These are phyloP conservation scores for Sceloporus undulatus DNA, from an alignment of 2,113 vertebrate species.

Conservation along the genomic window DNA sequence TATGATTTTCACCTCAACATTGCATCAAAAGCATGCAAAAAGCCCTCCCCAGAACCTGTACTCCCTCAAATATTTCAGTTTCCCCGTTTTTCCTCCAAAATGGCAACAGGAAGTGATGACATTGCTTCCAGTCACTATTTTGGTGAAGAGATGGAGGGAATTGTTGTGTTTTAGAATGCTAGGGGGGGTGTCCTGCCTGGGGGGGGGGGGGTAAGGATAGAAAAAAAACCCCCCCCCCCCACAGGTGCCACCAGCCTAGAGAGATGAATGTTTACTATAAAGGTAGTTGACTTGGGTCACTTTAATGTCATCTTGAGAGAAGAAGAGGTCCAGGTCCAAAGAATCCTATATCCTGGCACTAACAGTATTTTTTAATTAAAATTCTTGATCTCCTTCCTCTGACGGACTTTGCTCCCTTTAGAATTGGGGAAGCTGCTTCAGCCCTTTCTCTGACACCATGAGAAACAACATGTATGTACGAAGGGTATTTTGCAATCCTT, in stretches of 20 bases:
- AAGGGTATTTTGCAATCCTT: conserved; percentile 25
- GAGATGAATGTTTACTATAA: conserved; percentile 6
- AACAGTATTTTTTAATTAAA: conserved; percentile 11
- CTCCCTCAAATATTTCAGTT: no score
- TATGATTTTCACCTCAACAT: no score
- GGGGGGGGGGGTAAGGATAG: no score
- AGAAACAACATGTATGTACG: background rate
- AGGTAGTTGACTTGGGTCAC: conserved; percentile 7
- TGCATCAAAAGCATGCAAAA: no score
- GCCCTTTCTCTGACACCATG: background rate
- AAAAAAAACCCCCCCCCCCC: no score
- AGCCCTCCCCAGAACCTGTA: no score
- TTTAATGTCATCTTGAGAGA: background rate
- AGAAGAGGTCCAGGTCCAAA: conserved; percentile 15
- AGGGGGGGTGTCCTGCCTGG: no score
- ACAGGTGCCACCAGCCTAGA: background rate
- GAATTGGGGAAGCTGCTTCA: conserved; percentile 1
- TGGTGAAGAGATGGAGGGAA: no score
- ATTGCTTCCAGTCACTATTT: no score
- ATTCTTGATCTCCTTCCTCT: background rate
- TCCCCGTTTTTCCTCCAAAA: no score
- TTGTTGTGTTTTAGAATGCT: no score
- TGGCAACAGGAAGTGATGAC: no score
- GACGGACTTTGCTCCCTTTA: background rate
- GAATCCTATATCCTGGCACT: background rate